phyloP scores from a whole-genome alignment of 2,797 vertebrate genomes.

The Hafferia zeledoni region DNA sequence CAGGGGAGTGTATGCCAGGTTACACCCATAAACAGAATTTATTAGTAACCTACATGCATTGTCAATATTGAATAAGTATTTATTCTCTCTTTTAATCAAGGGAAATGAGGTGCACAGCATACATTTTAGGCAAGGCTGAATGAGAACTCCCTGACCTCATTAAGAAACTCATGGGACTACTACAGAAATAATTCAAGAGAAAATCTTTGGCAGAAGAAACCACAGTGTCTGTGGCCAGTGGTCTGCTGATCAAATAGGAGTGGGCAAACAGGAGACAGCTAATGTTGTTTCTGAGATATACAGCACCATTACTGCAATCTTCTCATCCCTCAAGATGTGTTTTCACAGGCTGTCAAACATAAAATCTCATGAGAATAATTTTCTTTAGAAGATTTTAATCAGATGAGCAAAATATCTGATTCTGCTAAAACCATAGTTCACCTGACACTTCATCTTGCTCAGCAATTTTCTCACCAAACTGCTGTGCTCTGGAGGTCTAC shows the following conservation, averaged over 20 bases:
- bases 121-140: not conserved
- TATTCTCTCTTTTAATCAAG: not conserved
- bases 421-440: constrained; percentile 13
- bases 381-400: constrained; percentile 39
- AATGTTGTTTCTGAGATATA: not conserved
- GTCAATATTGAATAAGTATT: not conserved
- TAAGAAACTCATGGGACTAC: not conserved
- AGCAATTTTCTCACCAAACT: not conserved
- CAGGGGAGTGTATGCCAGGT: not conserved
- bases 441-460: not conserved
- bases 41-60: not conserved
- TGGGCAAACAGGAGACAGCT: not conserved
- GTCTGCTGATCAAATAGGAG: not conserved
- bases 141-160: not conserved
- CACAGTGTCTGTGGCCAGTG: not conserved
- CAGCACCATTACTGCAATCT: not conserved
- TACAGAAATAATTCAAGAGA: not conserved
- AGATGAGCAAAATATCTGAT: not conserved
- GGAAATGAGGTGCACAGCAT: not conserved
- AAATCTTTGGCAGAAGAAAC: not conserved
- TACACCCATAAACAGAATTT: not conserved
- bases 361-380: not conserved
- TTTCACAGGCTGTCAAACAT: constrained; percentile 54
- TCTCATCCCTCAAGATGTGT: not conserved
- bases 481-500: not conserved